phyloP scores from a whole-genome alignment of 1,140 invertebrate genomes.

The Lucilia sericata region DNA sequence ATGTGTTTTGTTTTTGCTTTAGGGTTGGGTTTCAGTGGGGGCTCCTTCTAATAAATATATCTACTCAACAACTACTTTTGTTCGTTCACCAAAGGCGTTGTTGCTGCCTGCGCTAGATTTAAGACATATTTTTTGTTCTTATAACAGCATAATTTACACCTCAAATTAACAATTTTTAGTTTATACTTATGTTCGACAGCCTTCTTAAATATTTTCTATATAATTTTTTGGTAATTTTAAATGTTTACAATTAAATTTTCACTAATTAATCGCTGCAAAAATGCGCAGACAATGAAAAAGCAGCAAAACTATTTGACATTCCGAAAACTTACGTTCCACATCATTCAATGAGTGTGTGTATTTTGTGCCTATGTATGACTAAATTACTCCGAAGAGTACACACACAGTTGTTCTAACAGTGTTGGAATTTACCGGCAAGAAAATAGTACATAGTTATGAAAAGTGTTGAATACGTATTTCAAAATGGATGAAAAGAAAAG shows the following conservation, averaged over 20 bases:
- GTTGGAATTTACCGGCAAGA: not conserved
- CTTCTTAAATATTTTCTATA: not conserved
- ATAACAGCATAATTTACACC: not conserved
- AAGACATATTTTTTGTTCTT: slow-evolving; percentile 18
- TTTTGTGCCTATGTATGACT: not conserved
- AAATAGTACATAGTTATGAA: not conserved
- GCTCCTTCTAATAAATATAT: slow-evolving; percentile 33
- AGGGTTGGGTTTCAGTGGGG: slow-evolving; percentile 48
- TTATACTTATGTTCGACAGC: not conserved
- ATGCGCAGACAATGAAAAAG: slow-evolving; percentile 48
- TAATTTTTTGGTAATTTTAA: slow-evolving; percentile 7
- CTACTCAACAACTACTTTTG: slow-evolving; percentile 43
- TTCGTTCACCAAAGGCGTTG: slow-evolving; percentile 48
- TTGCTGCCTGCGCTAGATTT: slow-evolving; percentile 42
- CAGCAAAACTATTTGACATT: slow-evolving; percentile 48
- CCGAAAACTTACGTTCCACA: slow-evolving; percentile 46
- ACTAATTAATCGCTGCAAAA: slow-evolving; percentile 49
- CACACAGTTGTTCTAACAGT: not conserved
- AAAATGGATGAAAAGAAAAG: too few relatives aligned
- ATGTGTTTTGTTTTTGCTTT: slow-evolving; percentile 46
- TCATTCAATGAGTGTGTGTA: slow-evolving; percentile 11
- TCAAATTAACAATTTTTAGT: not conserved
- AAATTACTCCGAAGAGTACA: slow-evolving; percentile 6
- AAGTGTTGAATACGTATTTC: too few relatives aligned
- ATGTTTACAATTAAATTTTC: slow-evolving; percentile 48